Evolutionary conservation across 2,113 vertebrate genomes (phyloP).

Genomic region (Xyrauchen texanus): DNA sequence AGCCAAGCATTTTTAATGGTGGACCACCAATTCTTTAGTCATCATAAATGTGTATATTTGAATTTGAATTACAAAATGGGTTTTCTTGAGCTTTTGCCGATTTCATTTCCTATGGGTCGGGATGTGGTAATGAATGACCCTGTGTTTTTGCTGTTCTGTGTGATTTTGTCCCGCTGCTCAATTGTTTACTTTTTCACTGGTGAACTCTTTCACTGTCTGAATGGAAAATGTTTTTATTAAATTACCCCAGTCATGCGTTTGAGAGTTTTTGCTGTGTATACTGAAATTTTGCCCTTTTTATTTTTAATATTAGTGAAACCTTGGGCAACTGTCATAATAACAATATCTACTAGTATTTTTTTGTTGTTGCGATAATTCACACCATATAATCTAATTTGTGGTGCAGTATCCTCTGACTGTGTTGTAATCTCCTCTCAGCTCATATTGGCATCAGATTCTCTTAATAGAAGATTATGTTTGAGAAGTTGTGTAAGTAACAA

Average conservation of each 20-base stretch:
- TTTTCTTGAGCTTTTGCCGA: not conserved
- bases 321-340: too few relatives aligned
- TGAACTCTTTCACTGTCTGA: slow-evolving; percentile 2
- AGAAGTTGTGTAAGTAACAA: not conserved
- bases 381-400: too few relatives aligned
- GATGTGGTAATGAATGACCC: slow-evolving; percentile 42
- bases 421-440: too few relatives aligned
- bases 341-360: too few relatives aligned
- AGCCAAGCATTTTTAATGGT: slow-evolving; percentile 30
- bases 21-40: slow-evolving; percentile 16
- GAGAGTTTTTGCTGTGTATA: not conserved
- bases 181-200: not conserved
- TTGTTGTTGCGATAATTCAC: too few relatives aligned
- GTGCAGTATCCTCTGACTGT: too few relatives aligned
- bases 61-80: slow-evolving; percentile 26
- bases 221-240: slow-evolving; percentile 14
- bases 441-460: not conserved
- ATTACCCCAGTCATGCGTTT: not conserved
- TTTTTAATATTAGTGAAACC: too few relatives aligned
- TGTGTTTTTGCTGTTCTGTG: slow-evolving; percentile 26
- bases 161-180: not conserved
- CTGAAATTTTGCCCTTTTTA: too few relatives aligned
- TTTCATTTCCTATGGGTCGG: slow-evolving; percentile 21
- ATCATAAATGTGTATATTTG: slow-evolving; percentile 42
- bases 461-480: not conserved